A percentile compares a stretch with the other conserved stretches of the same genome.
Evolutionary conservation across 92 coral and sea anemone species (phyloP).

Genomic region (Epizoanthus fatuus): DNA sequence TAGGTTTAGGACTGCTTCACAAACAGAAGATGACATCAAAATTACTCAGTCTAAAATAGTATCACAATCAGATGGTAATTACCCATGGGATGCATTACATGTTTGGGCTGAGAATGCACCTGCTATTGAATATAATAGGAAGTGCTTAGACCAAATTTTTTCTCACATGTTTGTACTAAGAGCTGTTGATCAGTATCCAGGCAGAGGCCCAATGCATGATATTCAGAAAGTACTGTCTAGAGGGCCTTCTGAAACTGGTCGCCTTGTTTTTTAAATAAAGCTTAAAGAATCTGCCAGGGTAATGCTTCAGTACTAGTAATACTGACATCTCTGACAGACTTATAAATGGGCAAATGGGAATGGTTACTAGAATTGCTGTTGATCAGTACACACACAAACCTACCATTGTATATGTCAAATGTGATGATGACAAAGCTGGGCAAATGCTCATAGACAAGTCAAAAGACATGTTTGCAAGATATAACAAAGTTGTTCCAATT

Average conservation of each 20-base stretch:
- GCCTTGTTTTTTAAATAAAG: constrained; percentile 73
- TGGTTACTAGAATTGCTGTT: constrained; percentile 45
- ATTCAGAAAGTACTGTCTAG: constrained; percentile 30
- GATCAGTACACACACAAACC: constrained; percentile 54
- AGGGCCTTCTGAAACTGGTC: constrained; percentile 70
- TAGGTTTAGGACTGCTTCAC: not conserved
- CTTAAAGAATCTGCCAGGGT: constrained; percentile 67
- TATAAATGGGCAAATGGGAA: constrained; percentile 81
- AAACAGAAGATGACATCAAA: constrained; percentile 47
- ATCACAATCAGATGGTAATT: constrained; percentile 47
- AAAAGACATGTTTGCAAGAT: constrained; percentile 56
- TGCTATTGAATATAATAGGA: constrained; percentile 51
- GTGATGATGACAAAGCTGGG: constrained; percentile 80
- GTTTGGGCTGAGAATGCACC: constrained; percentile 73
- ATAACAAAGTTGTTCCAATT: constrained; percentile 71
- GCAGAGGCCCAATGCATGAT: constrained; percentile 4
- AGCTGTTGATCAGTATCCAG: constrained; percentile 71
- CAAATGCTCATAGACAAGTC: constrained; percentile 32
- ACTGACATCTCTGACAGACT: constrained; percentile 50
- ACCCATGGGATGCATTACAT: constrained; percentile 64
- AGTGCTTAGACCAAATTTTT: constrained; percentile 29
- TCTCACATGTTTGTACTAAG: constrained; percentile 55
- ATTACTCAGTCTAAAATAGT: constrained; percentile 39
- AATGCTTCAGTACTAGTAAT: constrained; percentile 60
- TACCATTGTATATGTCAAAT: constrained; percentile 62